Base-by-base conservation (phyloP, 1,140 invertebrate species). In the Micrasema longulum region DNA sequence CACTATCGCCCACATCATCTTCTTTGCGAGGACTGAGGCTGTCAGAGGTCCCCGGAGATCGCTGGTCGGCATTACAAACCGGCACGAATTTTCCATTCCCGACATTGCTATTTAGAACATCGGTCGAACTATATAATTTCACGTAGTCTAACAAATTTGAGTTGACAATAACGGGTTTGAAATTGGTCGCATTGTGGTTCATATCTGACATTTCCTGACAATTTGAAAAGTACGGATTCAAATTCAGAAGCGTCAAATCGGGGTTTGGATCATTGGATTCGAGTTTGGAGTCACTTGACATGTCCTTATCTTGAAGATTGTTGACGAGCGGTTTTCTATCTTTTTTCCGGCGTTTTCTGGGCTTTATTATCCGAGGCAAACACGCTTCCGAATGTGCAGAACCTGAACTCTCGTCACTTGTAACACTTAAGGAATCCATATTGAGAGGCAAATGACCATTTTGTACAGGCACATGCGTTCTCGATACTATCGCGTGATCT, bases 281-380 rank as follows among this genome's bases (percentile, higher is more conserved):
- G n/a, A 14, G 26, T 23, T 69, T 77, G 35, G 9, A 60, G 57
- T 50, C 41, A 9, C 16, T 43, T 10, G 22, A 11, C 11, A 43
- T 14, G 12, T 20, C 22, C 18, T 48, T 22, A 23, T 75, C 70
- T 18, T 18, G 22, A 7, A 64, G 57, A 74, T 67, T 76, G 75
- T 76, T 72, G 64, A 79, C 78, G 2, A 81, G 84, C 18, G 91
- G 90, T 79, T 94, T 94, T 62, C 93, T 86, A 77, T 95, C 94
- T 81, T 95, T 95, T 89, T 96, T 96, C 77, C 93, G 88, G 16
- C 94, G 87, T 79, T 96, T 96, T 10, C 94, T 84, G 0, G 93
- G 94, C 80, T 96, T 96, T 77, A 95, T 95, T 57, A 95, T 94
- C 48, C 94, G 86, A 20, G 94, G 94, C 76, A 95, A 80, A 81